phyloP scores from a whole-genome alignment of 1,140 invertebrate species.

The Halictus rubicundus region DNA sequence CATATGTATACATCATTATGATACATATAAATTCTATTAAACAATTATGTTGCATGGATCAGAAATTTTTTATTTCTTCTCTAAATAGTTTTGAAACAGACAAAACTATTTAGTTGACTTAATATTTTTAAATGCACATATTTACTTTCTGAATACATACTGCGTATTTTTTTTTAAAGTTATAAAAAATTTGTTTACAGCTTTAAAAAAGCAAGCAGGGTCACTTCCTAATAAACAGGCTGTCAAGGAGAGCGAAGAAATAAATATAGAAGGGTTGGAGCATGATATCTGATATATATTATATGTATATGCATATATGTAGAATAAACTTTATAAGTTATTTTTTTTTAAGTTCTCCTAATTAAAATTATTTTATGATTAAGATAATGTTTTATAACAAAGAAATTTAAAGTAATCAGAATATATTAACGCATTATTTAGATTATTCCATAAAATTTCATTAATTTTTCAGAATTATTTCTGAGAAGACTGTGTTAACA shows the following conservation, averaged over 20 bases:
- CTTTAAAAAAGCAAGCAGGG: constrained; percentile 8
- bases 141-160: too few species aligned
- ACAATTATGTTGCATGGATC: too few species aligned
- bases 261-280: background rate
- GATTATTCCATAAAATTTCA: background rate
- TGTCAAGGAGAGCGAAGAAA: background rate
- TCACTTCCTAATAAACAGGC: background rate
- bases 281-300: too few species aligned
- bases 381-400: background rate
- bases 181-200: constrained; percentile 24
- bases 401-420: background rate
- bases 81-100: too few species aligned
- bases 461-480: background rate
- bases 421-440: background rate
- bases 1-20: background rate
- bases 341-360: background rate
- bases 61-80: too few species aligned
- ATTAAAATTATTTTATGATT: background rate
- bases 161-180: background rate
- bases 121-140: too few species aligned
- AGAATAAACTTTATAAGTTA: constrained; percentile 30
- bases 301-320: background rate
- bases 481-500: background rate
- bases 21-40: too few species aligned
- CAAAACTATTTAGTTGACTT: too few species aligned